These are phyloP conservation scores for Drosophila meridionalis DNA, from an alignment of 2,888 invertebrate species.

Conservation along the genomic window DNA sequence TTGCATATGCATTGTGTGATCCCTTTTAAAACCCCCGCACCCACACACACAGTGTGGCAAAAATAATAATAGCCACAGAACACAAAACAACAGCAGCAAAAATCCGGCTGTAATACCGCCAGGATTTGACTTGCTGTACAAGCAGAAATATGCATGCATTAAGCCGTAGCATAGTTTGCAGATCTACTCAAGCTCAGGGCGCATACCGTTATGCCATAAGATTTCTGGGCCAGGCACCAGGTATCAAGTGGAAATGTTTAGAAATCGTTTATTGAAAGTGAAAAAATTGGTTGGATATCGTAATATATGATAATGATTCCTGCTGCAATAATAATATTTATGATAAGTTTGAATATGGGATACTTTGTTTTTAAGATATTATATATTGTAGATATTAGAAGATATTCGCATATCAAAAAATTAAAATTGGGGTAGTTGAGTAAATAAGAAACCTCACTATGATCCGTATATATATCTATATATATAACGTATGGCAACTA, in stretches of 20 bases:
- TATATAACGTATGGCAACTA: not conserved
- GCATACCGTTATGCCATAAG: not conserved
- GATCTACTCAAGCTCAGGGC: not conserved
- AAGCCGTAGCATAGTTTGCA: slow-evolving; percentile 4
- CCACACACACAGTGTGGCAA: slow-evolving; percentile 32
- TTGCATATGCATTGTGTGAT: slow-evolving; percentile 67
- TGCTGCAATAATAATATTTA: too few relatives aligned
- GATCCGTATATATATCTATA: too few relatives aligned
- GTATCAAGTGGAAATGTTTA: not conserved
- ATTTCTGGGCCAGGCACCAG: not conserved
- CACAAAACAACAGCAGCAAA: slow-evolving; percentile 44
- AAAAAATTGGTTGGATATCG: too few relatives aligned
- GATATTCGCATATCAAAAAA: not conserved
- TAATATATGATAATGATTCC: too few relatives aligned
- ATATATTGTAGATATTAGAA: not conserved
- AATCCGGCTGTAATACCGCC: slow-evolving; percentile 69
- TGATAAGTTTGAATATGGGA: not conserved
- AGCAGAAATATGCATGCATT: slow-evolving; percentile 13
- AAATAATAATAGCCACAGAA: slow-evolving; percentile 67
- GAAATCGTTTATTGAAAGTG: not conserved
- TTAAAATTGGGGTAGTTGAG: too few relatives aligned
- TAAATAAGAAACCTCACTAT: too few relatives aligned
- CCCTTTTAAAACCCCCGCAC: slow-evolving; percentile 30
- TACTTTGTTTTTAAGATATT: too few relatives aligned
- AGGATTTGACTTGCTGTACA: slow-evolving; percentile 63